Percentiles rank a stretch among this genome's conserved stretches.
Conservation (phyloP, 2,113 vertebrate genomes). For the Natator depressus region DNA sequence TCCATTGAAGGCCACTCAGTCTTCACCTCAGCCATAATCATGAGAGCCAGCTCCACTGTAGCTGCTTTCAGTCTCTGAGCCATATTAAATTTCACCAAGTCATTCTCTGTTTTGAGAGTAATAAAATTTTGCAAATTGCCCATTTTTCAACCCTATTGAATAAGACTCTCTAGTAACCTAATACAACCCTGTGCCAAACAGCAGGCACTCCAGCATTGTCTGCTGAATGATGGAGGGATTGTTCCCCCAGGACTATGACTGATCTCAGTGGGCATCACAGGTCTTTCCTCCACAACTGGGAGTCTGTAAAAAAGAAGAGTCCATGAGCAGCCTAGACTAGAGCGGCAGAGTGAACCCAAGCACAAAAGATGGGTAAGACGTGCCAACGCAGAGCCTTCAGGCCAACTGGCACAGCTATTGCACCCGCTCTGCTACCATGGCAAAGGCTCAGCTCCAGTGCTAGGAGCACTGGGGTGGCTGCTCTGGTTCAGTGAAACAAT, state of each 20-base stretch:
- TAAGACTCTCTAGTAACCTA: not conserved
- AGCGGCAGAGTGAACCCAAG: not conserved
- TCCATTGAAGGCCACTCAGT: not conserved
- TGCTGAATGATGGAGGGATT: not conserved
- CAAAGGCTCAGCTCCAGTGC: not conserved
- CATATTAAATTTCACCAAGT: constrained; percentile 4
- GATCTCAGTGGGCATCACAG: not conserved
- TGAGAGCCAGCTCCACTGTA: not conserved
- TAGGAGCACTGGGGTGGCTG: not conserved
- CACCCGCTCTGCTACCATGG: rapidly evolving
- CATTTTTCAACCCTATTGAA: not conserved
- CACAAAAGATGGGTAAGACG: not conserved
- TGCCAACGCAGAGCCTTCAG: not conserved
- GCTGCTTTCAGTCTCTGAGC: not conserved
- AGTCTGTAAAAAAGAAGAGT: not conserved
- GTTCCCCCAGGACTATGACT: not conserved
- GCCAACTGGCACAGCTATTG: not conserved
- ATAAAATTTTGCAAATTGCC: constrained; percentile 19
- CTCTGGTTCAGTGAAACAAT: constrained; percentile 21
- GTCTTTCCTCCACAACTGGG: not conserved
- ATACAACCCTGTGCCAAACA: not conserved
- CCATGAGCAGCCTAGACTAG: not conserved
- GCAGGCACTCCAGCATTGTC: not conserved
- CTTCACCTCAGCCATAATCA: not conserved
- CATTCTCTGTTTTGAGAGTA: not conserved